These are phyloP conservation scores for Ooceraea biroi DNA, from an alignment of 1,140 invertebrate species.

Conservation along the genomic window DNA sequence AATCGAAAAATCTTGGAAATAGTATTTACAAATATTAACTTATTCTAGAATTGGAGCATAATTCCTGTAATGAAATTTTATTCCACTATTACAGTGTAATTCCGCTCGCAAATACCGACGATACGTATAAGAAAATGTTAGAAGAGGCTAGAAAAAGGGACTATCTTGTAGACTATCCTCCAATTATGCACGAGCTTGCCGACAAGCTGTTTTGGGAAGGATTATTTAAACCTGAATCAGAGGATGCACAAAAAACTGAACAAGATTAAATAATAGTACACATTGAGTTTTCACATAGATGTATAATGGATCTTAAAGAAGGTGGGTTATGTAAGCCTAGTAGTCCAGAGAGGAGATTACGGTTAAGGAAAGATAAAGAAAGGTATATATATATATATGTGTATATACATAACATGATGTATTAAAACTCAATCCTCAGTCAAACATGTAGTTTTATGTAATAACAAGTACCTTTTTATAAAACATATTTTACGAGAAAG, in stretches of 20 bases:
- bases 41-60: too few species aligned
- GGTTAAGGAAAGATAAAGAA: constrained; percentile 32
- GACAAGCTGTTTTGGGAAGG: background rate
- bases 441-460: constrained; percentile 6
- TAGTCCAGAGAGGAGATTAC: constrained; percentile 35
- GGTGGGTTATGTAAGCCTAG: background rate
- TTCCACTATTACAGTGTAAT: background rate
- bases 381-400: constrained; percentile 5
- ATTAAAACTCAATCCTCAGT: background rate
- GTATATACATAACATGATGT: background rate
- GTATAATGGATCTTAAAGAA: background rate
- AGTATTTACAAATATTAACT: too few species aligned
- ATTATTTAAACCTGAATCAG: background rate
- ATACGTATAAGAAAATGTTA: too few species aligned
- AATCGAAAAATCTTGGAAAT: too few species aligned
- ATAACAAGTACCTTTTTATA: constrained; percentile 6
- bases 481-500: background rate
- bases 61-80: constrained; percentile 7
- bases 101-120: too few species aligned
- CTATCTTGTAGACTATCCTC: background rate
- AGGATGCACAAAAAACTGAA: background rate
- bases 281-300: background rate
- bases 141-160: too few species aligned
- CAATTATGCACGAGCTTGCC: too few species aligned
- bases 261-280: background rate